These are phyloP conservation scores for Crypturellus tataupa DNA, from an alignment of 2,797 vertebrate species.

Conservation along the genomic window DNA sequence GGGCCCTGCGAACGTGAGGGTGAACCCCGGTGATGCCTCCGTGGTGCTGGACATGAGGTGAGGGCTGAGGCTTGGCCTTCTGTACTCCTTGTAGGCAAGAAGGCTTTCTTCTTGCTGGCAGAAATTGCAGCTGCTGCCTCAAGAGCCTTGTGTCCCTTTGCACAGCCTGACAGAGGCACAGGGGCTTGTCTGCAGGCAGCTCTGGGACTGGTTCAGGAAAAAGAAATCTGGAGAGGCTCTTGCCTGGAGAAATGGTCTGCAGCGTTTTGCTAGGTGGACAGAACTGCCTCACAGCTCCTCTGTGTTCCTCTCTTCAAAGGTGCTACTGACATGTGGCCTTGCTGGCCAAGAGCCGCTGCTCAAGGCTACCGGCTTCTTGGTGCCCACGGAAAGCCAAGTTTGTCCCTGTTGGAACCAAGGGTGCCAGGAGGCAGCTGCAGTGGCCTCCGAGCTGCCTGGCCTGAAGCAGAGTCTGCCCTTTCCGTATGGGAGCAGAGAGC, in stretches of 20 bases:
- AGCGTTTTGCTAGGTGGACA: not conserved
- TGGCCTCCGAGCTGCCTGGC: not conserved
- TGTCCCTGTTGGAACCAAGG: not conserved
- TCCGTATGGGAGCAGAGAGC: not conserved
- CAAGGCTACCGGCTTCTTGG: not conserved
- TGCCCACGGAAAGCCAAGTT: not conserved
- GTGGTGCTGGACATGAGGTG: rapidly evolving
- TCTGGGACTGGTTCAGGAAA: not conserved
- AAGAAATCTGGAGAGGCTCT: not conserved
- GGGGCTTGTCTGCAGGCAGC: not conserved
- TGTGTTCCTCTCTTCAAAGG: not conserved
- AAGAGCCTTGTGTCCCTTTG: rapidly evolving
- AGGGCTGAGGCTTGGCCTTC: not conserved
- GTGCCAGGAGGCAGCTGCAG: not conserved
- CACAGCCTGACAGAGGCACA: not conserved
- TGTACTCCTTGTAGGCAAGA: not conserved
- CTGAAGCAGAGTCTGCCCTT: not conserved
- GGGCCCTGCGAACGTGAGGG: not conserved
- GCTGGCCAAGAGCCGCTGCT: not conserved
- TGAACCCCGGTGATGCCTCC: not conserved
- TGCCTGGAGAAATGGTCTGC: not conserved
- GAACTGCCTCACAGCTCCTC: rapidly evolving
- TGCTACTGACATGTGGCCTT: not conserved
- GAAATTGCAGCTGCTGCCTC: not conserved
- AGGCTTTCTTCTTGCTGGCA: not conserved